Evolutionary conservation across 2,113 vertebrate species (phyloP).

Genomic region (Seriola rivoliana): DNA sequence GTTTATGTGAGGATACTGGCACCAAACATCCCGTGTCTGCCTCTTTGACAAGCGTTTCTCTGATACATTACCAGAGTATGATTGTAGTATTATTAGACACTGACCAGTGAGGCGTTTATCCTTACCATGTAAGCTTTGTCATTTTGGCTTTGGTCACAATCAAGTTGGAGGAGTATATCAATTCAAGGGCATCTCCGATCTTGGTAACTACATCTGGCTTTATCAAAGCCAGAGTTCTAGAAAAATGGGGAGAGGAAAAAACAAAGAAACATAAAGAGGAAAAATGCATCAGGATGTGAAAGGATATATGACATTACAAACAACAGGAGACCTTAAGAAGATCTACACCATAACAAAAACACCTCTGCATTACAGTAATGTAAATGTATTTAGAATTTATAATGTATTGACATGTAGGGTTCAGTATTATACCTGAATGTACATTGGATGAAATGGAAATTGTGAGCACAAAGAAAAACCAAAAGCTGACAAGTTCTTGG

Average conservation of each 20-base stretch:
- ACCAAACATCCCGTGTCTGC: slow-evolving; percentile 1
- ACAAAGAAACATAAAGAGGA: not conserved
- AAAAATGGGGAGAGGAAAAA: slow-evolving; percentile 2
- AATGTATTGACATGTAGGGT: not conserved
- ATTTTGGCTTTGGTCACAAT: slow-evolving; percentile 97
- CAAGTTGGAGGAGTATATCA: slow-evolving; percentile 88
- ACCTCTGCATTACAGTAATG: not conserved
- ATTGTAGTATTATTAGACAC: not conserved
- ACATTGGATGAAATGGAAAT: not conserved
- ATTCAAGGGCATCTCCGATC: slow-evolving; percentile 91
- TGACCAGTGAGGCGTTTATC: not conserved
- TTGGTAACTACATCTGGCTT: slow-evolving; percentile 90
- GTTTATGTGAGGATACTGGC: slow-evolving; percentile 25
- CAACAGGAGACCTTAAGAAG: slow-evolving; percentile 6
- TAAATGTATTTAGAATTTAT: not conserved
- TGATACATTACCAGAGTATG: slow-evolving; percentile 5
- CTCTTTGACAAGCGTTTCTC: slow-evolving; percentile 17
- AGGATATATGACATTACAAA: not conserved
- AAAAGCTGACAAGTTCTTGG: not conserved
- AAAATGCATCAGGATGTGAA: not conserved
- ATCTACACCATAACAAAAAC: slow-evolving; percentile 14
- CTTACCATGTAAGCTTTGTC: slow-evolving; percentile 92
- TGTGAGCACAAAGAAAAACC: not conserved
- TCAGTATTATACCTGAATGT: not conserved
- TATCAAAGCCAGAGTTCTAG: slow-evolving; percentile 93